Percentiles rank a stretch among this genome's conserved stretches.
Evolutionary conservation across 2,113 vertebrate species (phyloP).

Genomic region (Calyptomena viridis): DNA sequence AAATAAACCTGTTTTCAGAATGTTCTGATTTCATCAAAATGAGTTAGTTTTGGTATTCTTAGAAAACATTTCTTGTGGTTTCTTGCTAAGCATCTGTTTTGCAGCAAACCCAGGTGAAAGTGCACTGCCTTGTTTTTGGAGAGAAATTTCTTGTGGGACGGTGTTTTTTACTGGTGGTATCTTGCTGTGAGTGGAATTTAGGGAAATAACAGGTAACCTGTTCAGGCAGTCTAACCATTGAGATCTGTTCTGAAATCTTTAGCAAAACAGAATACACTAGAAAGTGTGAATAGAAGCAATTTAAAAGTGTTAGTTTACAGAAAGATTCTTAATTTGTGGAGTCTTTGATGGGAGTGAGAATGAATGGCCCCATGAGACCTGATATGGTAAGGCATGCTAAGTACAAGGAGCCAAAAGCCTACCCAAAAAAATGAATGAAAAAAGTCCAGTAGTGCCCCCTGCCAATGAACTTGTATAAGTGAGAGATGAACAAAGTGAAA

Average conservation of each 20-base stretch:
- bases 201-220: neutral
- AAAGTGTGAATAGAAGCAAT: conserved; percentile 45
- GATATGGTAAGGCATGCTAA: neutral
- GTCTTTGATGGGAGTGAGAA: neutral
- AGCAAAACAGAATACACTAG: neutral
- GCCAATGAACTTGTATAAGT: neutral
- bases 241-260: neutral
- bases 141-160: neutral
- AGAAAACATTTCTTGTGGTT: neutral
- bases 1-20: neutral
- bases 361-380: neutral
- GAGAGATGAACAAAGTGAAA: neutral
- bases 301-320: conserved; percentile 30
- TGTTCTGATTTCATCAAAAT: neutral
- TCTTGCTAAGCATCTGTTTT: neutral
- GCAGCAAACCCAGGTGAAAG: neutral
- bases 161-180: neutral
- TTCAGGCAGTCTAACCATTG: conserved; percentile 6
- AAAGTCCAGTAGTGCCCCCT: neutral
- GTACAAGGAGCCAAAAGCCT: neutral
- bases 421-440: neutral
- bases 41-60: neutral
- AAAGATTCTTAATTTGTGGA: conserved; percentile 4
- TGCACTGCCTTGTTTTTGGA: neutral
- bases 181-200: neutral